These are phyloP conservation scores for Enteromius paludinosus DNA, from an alignment of 2,797 vertebrate genomes.

Conservation along the genomic window DNA sequence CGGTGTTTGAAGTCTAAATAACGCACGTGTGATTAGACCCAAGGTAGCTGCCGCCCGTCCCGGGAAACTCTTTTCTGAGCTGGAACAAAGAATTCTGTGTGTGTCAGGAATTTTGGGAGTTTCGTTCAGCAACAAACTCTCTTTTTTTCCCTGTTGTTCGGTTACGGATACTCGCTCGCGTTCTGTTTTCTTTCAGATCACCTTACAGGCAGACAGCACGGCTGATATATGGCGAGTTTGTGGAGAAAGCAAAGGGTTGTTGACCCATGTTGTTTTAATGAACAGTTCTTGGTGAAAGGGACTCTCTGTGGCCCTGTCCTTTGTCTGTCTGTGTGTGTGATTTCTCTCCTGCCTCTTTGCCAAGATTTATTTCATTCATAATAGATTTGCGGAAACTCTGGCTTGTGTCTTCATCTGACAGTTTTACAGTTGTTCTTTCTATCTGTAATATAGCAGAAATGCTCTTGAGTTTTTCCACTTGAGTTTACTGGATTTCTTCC, in stretches of 20 bases:
- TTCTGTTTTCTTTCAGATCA: conserved; percentile 79
- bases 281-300: conserved; percentile 68
- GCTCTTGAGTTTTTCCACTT: conserved; percentile 36
- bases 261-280: conserved; percentile 74
- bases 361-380: conserved; percentile 80
- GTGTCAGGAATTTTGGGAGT: conserved; percentile 69
- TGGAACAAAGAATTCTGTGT: conserved; percentile 76
- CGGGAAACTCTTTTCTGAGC: conserved; percentile 64
- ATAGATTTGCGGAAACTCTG: conserved; percentile 81
- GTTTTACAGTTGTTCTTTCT: conserved; percentile 64
- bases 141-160: conserved; percentile 55
- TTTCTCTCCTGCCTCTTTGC: conserved; percentile 66
- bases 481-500: conserved; percentile 21
- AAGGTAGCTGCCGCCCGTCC: conserved; percentile 68
- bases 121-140: conserved; percentile 75
- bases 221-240: conserved; percentile 78
- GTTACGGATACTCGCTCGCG: conserved; percentile 36
- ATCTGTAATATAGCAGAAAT: conserved; percentile 51
- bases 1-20: conserved; percentile 82
- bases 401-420: conserved; percentile 78
- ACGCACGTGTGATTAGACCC: conserved; percentile 78
- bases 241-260: conserved; percentile 73
- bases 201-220: conserved; percentile 71
- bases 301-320: conserved; percentile 35
- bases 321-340: conserved; percentile 42